Percentiles rank a stretch among this genome's conserved stretches.
These are phyloP conservation scores for Turdus rufiventris DNA, from an alignment of 2,113 vertebrate genomes.

Conservation along the genomic window DNA sequence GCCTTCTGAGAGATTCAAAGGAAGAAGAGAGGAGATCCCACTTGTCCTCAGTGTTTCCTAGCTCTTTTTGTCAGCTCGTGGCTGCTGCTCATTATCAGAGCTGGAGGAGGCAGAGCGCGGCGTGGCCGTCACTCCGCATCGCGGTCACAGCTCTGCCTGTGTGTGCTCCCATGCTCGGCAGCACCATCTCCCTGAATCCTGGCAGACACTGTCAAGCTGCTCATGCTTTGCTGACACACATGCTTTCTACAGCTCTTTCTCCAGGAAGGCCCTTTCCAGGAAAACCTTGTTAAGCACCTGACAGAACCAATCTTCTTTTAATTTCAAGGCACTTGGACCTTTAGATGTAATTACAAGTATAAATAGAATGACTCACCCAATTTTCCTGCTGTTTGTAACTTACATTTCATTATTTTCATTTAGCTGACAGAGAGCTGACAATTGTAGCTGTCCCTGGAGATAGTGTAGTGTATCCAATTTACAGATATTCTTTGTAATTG, in stretches of 20 bases:
- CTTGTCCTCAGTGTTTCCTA: not conserved
- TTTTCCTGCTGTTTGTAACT: constrained; percentile 37
- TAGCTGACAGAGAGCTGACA: constrained; percentile 38
- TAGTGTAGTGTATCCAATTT: constrained; percentile 14
- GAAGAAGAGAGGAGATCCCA: not conserved
- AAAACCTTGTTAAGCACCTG: constrained; percentile 30
- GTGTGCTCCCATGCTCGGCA: not conserved
- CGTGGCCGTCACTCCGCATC: not conserved
- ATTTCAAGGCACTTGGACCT: constrained; percentile 36
- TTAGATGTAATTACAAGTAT: constrained; percentile 31
- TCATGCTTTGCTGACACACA: not conserved
- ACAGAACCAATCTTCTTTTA: constrained; percentile 27
- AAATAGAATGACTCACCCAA: constrained; percentile 16
- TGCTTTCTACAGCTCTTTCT: not conserved
- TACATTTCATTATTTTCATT: constrained; percentile 50
- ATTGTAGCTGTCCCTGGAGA: constrained; percentile 11
- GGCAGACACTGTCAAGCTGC: not conserved
- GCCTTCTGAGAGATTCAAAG: not conserved
- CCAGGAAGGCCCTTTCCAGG: not conserved
- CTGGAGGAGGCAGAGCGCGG: not conserved
- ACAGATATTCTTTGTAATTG: not conserved
- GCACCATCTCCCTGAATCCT: fast-evolving
- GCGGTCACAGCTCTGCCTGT: not conserved
- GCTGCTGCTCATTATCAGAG: not conserved
- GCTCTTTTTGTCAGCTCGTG: not conserved